Base-by-base conservation (phyloP, 2,797 vertebrate genomes). In the Peromyscus attwateri region DNA sequence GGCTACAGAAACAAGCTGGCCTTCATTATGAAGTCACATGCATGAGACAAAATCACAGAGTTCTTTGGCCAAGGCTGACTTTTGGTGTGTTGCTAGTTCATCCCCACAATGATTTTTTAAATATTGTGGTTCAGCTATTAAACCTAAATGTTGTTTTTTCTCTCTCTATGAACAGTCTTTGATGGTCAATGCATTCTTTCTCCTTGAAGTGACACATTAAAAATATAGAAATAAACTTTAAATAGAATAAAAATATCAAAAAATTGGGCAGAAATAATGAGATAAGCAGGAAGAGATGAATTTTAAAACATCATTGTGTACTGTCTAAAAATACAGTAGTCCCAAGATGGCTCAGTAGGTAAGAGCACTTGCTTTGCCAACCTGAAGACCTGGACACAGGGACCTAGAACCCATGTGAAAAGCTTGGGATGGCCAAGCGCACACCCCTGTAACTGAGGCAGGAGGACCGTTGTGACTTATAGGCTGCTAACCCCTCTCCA, bases 261-360 rank as follows among this genome's bases (percentile, higher is more conserved):
- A 85, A 19, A 14, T 68, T 85, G 6, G 19, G 43, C 62, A 85
- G 31, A 85, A 66, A n/a, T 34, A 49, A 68, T 68, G 29, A 85
- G 57, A 49, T 89, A 89, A 95, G 71, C 79, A 92, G 46, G 92
- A 46, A 21, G 71, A 57, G 40, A 92, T 34, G 0, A 91, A 96
- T 43, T 25, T 43, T 64, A 79, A 95, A 92, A 29, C 82, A 71
- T 31, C 49, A 17, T 49, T 71, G 11, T 60, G 94, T 91, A 37
- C 75, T 89, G 49, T 89, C 89, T 92, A 75, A 87, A 87, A 82
- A 55, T 14, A 14, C 7, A 60, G 31, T 79, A 46, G 29, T 19
- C 46, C 14, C 12, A 25, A 70, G 60, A 25, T 70, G 64, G 46
- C 19, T 21, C 31, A 25, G 6, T 19, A 25, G 64, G 64, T 70